Conservation (phyloP, 2,797 vertebrate species). For the Limosa lapponica region DNA sequence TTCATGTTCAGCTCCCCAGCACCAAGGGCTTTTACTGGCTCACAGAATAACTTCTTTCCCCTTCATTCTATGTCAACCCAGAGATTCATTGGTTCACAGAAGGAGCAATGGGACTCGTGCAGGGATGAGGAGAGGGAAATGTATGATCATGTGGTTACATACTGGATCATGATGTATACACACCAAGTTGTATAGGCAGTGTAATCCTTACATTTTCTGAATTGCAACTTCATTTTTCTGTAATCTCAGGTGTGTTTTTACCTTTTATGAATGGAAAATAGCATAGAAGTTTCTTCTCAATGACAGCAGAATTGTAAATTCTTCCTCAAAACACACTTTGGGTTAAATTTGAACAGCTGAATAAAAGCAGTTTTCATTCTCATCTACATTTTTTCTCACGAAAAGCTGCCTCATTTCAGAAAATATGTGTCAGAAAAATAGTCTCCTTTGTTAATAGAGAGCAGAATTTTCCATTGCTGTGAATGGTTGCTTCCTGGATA, state of each 20-base stretch:
- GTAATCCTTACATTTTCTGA: not conserved
- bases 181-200: not conserved
- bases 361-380: not conserved
- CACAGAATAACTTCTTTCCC: not conserved
- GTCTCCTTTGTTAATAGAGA: not conserved
- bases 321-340: not conserved
- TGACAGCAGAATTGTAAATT: not conserved
- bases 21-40: not conserved
- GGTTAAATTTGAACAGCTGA: not conserved
- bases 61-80: not conserved
- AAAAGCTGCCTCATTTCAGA: not conserved
- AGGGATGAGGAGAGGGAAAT: not conserved
- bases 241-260: not conserved
- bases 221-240: not conserved
- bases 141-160: not conserved
- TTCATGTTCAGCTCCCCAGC: not conserved
- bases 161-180: not conserved
- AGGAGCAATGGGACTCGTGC: not conserved
- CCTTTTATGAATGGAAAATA: not conserved
- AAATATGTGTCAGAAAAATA: not conserved
- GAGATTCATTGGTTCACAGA: not conserved
- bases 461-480: not conserved
- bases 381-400: not conserved
- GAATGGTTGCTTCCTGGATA: conserved; percentile 42
- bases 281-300: not conserved